Percentiles rank a stretch among this genome's conserved stretches.
Conservation (phyloP, 2,888 invertebrate species). For the Drosophila tanythrix region DNA sequence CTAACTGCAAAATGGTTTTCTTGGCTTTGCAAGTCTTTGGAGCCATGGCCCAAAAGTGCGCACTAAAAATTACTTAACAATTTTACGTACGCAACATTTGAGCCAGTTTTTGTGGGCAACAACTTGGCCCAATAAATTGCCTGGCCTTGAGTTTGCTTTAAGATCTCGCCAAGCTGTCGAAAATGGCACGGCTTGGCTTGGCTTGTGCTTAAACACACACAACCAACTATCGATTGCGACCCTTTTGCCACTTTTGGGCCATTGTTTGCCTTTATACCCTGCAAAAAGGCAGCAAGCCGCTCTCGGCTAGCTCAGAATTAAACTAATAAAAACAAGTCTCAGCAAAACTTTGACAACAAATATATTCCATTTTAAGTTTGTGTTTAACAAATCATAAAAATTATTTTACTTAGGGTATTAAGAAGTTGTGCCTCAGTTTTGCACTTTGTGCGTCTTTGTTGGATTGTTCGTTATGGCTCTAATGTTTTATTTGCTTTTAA, state of each 20-base stretch:
- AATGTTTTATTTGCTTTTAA: constrained; percentile 77
- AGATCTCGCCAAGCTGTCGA: constrained; percentile 61
- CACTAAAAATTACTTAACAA: constrained; percentile 64
- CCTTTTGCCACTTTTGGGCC: constrained; percentile 52
- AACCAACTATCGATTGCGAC: constrained; percentile 58
- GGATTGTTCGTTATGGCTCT: constrained; percentile 53
- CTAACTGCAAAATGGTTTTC: constrained; percentile 75
- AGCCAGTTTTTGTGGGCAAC: constrained; percentile 42
- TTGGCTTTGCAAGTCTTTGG: neutral
- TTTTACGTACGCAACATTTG: constrained; percentile 65
- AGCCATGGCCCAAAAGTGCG: constrained; percentile 55
- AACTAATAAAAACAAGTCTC: neutral
- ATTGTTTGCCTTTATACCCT: constrained; percentile 55
- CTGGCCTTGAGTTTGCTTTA: constrained; percentile 60
- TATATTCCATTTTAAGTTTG: neutral
- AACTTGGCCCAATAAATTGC: constrained; percentile 64
- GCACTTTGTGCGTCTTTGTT: constrained; percentile 23
- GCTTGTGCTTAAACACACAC: constrained; percentile 34
- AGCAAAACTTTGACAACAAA: neutral
- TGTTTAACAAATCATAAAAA: neutral
- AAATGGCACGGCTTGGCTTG: constrained; percentile 32
- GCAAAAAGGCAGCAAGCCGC: neutral
- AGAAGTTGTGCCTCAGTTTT: neutral
- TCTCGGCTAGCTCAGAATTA: neutral
- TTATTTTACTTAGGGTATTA: constrained; percentile 8